These are phyloP conservation scores for Silurus meridionalis DNA, from an alignment of 2,113 vertebrate species.

Conservation along the genomic window DNA sequence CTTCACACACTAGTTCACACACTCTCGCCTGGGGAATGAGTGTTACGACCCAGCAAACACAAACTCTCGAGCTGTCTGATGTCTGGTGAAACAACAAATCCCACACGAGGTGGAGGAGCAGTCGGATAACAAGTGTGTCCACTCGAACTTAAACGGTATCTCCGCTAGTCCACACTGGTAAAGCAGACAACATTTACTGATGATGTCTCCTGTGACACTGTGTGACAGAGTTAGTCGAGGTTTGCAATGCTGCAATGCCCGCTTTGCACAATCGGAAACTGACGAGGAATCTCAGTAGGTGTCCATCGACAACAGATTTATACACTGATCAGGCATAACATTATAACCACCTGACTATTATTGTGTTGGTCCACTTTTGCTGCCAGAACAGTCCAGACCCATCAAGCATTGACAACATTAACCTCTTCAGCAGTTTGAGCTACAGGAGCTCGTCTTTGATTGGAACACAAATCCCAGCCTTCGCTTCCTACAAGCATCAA, in stretches of 20 bases:
- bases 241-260: background rate
- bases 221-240: background rate
- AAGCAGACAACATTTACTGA: background rate
- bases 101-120: background rate
- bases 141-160: background rate
- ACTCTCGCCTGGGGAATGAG: conserved; percentile 33
- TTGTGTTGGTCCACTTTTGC: too few species aligned
- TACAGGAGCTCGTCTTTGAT: too few species aligned
- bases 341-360: too few species aligned
- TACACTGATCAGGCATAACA: background rate
- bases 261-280: background rate
- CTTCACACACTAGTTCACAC: conserved; percentile 38
- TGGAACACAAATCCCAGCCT: too few species aligned
- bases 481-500: too few species aligned
- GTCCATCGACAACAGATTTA: background rate
- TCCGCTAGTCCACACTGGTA: background rate
- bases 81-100: conserved; percentile 14
- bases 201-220: background rate
- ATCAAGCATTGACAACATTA: too few species aligned
- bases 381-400: too few species aligned
- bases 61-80: background rate
- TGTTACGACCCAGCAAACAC: conserved; percentile 32
- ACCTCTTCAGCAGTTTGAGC: too few species aligned
- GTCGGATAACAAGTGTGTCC: conserved; percentile 4
- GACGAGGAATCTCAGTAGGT: background rate